Conservation (phyloP, 1,140 invertebrate genomes). For the Sycobia sp. region DNA sequence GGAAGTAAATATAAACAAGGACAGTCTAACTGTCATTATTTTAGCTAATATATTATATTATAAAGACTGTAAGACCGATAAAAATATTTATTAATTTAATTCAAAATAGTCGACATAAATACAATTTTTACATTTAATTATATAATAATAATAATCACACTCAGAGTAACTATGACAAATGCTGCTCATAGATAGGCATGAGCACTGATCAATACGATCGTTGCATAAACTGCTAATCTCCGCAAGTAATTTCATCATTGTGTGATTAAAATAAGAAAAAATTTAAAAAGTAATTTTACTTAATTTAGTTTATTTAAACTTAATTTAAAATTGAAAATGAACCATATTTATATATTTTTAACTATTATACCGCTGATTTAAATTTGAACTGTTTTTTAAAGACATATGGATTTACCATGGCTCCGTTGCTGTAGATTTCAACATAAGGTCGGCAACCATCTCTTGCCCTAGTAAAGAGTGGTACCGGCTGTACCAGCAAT, state of each 20-base stretch:
- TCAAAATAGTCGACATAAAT: too few relatives aligned
- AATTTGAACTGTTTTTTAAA: too few relatives aligned
- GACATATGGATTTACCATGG: conserved; percentile 64
- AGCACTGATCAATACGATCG: conserved; percentile 20
- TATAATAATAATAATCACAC: conserved; percentile 1
- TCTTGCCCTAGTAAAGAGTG: conserved; percentile 87
- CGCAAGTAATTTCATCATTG: conserved; percentile 29
- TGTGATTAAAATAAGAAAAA: background rate
- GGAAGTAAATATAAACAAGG: too few relatives aligned
- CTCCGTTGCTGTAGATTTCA: conserved; percentile 89
- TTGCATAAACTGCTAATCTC: conserved; percentile 3
- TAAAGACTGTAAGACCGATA: too few relatives aligned
- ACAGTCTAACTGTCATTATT: too few relatives aligned
- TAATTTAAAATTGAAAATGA: background rate
- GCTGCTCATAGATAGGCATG: conserved; percentile 7
- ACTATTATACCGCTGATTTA: too few relatives aligned
- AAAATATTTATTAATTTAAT: too few relatives aligned
- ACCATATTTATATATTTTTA: too few relatives aligned
- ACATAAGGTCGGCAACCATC: conserved; percentile 93
- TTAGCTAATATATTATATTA: too few relatives aligned
- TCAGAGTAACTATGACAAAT: conserved; percentile 33
- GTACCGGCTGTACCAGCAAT: conserved; percentile 82
- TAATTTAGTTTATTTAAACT: background rate
- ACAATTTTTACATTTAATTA: too few relatives aligned
- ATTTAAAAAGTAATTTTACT: background rate